A percentile compares a stretch with the other conserved stretches of the same genome.
phyloP scores from a whole-genome alignment of 1,140 invertebrate species.

The Zeugodacus cucurbitae region DNA sequence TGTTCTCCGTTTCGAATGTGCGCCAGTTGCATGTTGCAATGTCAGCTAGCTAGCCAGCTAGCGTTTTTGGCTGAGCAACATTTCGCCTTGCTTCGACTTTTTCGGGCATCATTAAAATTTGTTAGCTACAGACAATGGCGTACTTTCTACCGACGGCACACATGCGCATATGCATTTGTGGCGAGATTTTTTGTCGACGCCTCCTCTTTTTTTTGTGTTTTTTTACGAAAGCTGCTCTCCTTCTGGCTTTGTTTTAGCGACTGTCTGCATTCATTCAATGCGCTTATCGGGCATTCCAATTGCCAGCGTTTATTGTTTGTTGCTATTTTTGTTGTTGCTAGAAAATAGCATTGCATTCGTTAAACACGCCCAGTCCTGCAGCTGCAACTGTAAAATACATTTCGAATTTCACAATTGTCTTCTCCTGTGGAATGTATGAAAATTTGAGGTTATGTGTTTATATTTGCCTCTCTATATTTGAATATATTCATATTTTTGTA shows the following conservation, averaged over 20 bases:
- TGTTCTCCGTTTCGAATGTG: slow-evolving; percentile 4
- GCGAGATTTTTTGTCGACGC: neutral
- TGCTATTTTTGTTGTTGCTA: neutral
- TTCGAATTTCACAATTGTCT: neutral
- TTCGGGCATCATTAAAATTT: slow-evolving; percentile 39
- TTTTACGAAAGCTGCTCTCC: neutral
- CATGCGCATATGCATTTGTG: neutral
- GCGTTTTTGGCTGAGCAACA: neutral
- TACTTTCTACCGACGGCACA: neutral
- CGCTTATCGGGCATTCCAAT: slow-evolving; percentile 11
- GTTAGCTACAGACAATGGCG: neutral
- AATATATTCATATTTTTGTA: no score
- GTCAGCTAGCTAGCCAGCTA: neutral
- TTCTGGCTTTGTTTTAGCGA: neutral
- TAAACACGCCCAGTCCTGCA: slow-evolving; percentile 19
- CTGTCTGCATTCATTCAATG: neutral
- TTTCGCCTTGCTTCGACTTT: neutral
- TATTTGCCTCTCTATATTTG: no score
- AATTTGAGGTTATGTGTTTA: no score
- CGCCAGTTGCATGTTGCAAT: slow-evolving; percentile 17
- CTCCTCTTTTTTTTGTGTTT: neutral
- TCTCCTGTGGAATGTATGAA: neutral
- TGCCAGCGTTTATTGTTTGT: neutral
- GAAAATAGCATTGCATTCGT: neutral
- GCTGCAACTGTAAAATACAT: neutral